A percentile compares a stretch with the other conserved stretches of the same genome.
Conservation (phyloP, 1,140 invertebrate species). For the Trypoxylus dichotomus region DNA sequence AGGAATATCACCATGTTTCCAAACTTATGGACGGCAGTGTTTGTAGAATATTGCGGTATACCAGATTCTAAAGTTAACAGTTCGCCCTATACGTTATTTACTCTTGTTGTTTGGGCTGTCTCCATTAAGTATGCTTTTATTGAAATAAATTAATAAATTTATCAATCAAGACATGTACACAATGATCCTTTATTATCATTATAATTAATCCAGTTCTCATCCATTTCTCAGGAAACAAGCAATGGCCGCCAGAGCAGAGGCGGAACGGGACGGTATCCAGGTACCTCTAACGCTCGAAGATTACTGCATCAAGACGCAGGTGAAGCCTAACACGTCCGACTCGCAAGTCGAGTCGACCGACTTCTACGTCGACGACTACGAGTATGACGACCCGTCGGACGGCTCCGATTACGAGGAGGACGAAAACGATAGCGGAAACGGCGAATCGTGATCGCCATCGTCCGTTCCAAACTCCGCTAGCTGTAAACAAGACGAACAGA, state of each 20-base stretch:
- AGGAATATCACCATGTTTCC: too few relatives aligned
- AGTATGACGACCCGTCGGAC: constrained; percentile 68
- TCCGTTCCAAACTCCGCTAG: neutral
- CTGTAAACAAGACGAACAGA: neutral
- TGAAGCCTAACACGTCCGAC: constrained; percentile 75
- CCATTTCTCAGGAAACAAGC: constrained; percentile 87
- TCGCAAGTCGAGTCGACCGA: constrained; percentile 81
- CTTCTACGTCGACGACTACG: constrained; percentile 92
- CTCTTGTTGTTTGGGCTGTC: too few relatives aligned
- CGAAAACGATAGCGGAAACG: constrained; percentile 59
- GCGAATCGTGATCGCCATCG: constrained; percentile 50
- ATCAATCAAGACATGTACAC: too few relatives aligned
- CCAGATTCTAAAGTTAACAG: too few relatives aligned
- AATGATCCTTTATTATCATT: neutral
- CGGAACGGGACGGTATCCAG: constrained; percentile 93
- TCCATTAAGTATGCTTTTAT: too few relatives aligned
- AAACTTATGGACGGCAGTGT: too few relatives aligned
- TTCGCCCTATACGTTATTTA: too few relatives aligned
- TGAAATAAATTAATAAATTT: too few relatives aligned
- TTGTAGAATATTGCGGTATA: too few relatives aligned
- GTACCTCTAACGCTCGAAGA: constrained; percentile 98
- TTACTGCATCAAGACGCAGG: constrained; percentile 92
- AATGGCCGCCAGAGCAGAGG: constrained; percentile 88
- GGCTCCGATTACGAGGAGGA: constrained; percentile 75
- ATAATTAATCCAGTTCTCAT: too few relatives aligned